phyloP scores from a whole-genome alignment of 2,113 vertebrate species.

The Rhinolophus sinicus region DNA sequence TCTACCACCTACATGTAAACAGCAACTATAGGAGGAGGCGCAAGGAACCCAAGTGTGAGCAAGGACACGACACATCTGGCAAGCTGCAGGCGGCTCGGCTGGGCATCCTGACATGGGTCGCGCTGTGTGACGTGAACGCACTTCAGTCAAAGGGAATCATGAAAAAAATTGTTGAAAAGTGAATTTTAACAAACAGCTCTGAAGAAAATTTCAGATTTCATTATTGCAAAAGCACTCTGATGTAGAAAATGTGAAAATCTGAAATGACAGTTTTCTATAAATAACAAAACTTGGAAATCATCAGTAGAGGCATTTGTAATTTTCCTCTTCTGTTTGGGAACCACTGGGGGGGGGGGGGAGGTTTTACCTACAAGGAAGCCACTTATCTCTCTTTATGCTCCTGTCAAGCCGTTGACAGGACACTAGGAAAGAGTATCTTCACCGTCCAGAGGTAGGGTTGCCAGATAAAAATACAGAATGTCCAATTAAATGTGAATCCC shows the following conservation, averaged over 20 bases:
- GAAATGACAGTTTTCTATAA: conserved; percentile 48
- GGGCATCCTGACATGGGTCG: background rate
- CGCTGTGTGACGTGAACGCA: accelerated
- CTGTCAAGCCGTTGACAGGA: background rate
- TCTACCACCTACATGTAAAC: too few species aligned
- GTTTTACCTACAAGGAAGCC: background rate
- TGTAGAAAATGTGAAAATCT: conserved; percentile 47
- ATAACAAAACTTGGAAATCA: conserved; percentile 52
- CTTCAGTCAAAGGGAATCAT: background rate
- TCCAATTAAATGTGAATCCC: background rate
- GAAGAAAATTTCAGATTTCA: conserved; percentile 44
- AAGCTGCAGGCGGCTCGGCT: accelerated
- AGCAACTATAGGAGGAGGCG: background rate
- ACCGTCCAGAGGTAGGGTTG: background rate
- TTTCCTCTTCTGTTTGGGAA: conserved; percentile 35
- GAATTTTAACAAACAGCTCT: background rate
- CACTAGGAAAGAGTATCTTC: background rate
- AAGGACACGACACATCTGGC: too few species aligned
- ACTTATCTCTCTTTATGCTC: background rate
- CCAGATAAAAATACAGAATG: background rate
- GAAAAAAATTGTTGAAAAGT: background rate
- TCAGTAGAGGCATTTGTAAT: conserved; percentile 29
- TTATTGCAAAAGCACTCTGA: conserved; percentile 43
- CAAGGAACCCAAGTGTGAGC: accelerated
- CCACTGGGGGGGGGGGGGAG: background rate